Base-by-base conservation (phyloP, 2,888 invertebrate genomes). In the Drosophila seclusa region DNA sequence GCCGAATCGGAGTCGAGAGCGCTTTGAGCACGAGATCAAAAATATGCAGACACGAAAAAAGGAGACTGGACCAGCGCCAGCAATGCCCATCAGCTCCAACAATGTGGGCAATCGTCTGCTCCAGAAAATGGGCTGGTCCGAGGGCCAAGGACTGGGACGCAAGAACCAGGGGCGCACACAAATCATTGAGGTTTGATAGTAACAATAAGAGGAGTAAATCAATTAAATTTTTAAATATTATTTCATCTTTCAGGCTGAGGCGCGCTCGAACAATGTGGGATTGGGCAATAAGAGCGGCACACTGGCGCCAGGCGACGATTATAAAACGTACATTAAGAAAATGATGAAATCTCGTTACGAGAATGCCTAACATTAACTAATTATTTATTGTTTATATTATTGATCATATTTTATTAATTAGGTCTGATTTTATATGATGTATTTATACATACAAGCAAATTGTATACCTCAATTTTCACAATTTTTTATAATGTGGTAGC, bases 91-190 rank as follows among this genome's bases (percentile, higher is more conserved):
- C 89, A 94, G 97, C 83, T 96, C 97, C 0, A 98, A 97, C 82
- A 99, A 99, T 86, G 97, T 99, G 69, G 99, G 99, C 10, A 99
- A 97, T 91, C 97, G 98, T 91, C 94, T 99, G 92, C 93, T 99
- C 76, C 98, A 99, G 93, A 98, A 98, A 93, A 99, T 99, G 99
- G 99, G 99, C 6, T 99, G 99, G 99, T 97, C 97, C 8, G 98
- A 98, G 92, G 99, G 99, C 0, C 96, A 97, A 94, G 99, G 99
- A 0, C 94, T 99, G 29, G 99, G 99, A 0, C 97, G 97, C 92
- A 95, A 95, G 62, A 98, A 98, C 91, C 99, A 99, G 93, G 99
- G 98, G 18, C 94, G 98, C 86, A 97, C 98, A 31, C 97, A 97
- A 62, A 99, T 99, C 55, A 97, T 99, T 76, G 97, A 98, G 94